A percentile compares a stretch with the other conserved stretches of the same genome.
phyloP scores from a whole-genome alignment of 2,113 vertebrate species.

The Hystrix brachyura region DNA sequence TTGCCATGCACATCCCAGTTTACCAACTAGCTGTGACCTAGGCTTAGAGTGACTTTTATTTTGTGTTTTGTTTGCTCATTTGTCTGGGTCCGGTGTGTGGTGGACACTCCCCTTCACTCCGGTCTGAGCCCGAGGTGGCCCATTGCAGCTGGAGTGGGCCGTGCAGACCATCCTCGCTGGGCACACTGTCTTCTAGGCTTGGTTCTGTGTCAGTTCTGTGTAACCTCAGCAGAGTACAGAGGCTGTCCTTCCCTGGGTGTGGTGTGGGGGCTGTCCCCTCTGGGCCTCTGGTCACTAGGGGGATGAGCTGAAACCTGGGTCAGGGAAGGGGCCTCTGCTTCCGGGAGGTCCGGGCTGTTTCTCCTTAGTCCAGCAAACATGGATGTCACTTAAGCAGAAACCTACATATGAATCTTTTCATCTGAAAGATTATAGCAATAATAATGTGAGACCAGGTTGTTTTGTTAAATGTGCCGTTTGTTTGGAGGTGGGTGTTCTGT shows the following conservation, averaged over 20 bases:
- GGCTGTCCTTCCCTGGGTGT: background rate
- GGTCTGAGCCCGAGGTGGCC: background rate
- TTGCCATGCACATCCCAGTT: background rate
- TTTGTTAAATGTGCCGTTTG: background rate
- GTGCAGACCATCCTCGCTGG: background rate
- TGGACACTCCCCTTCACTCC: background rate
- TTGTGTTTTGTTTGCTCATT: background rate
- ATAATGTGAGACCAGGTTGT: background rate
- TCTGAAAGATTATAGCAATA: background rate
- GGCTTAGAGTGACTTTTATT: background rate
- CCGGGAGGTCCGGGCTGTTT: too few relatives aligned
- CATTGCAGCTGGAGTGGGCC: background rate
- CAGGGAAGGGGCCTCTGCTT: background rate
- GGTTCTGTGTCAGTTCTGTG: background rate
- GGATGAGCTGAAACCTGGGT: background rate
- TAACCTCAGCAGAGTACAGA: background rate
- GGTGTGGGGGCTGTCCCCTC: background rate
- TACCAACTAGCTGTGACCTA: too few relatives aligned
- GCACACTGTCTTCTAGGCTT: background rate
- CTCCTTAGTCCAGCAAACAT: background rate
- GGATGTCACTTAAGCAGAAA: background rate
- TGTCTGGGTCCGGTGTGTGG: accelerated
- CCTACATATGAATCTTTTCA: background rate
- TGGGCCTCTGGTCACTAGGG: background rate
- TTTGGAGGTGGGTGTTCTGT: background rate